phyloP scores from a whole-genome alignment of 2,888 invertebrate species.

The Melanostoma mellinum region DNA sequence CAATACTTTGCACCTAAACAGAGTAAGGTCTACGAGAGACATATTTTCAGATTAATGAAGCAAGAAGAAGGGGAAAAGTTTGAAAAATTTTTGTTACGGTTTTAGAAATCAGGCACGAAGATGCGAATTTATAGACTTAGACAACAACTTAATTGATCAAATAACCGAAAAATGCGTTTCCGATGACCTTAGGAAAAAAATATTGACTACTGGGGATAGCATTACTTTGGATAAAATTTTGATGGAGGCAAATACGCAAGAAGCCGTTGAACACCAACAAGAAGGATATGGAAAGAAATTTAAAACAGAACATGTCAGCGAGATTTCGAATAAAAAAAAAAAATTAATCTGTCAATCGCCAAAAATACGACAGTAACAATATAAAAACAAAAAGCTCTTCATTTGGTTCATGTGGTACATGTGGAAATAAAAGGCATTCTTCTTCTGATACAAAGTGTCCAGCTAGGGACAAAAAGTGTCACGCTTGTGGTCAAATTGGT shows the following conservation, averaged over 20 bases:
- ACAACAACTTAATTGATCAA: constrained; percentile 21
- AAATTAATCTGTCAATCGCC: constrained; percentile 3
- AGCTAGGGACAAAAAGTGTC: too few relatives aligned
- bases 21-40: too few relatives aligned
- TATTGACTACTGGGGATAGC: constrained; percentile 19
- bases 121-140: constrained; percentile 12
- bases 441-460: constrained; percentile 1
- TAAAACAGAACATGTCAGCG: constrained; percentile 8
- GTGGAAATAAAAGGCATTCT: constrained; percentile 24
- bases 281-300: constrained; percentile 12
- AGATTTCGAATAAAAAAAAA: constrained; percentile 18
- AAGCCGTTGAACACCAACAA: constrained; percentile 13
- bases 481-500: too few relatives aligned
- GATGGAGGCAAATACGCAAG: constrained; percentile 20
- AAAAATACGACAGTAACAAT: constrained; percentile 11
- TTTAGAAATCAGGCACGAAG: constrained; percentile 26
- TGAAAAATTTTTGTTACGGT: background rate
- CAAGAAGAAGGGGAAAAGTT: too few relatives aligned
- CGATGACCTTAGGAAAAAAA: constrained; percentile 12
- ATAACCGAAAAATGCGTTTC: constrained; percentile 23
- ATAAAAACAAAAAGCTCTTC: too few relatives aligned
- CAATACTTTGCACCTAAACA: constrained; percentile 22
- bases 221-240: constrained; percentile 19
- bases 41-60: too few relatives aligned
- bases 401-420: constrained; percentile 18